Percentiles rank a stretch among this genome's conserved stretches.
Conservation (phyloP, 2,113 vertebrate species). For the Trichomycterus rosablanca region DNA sequence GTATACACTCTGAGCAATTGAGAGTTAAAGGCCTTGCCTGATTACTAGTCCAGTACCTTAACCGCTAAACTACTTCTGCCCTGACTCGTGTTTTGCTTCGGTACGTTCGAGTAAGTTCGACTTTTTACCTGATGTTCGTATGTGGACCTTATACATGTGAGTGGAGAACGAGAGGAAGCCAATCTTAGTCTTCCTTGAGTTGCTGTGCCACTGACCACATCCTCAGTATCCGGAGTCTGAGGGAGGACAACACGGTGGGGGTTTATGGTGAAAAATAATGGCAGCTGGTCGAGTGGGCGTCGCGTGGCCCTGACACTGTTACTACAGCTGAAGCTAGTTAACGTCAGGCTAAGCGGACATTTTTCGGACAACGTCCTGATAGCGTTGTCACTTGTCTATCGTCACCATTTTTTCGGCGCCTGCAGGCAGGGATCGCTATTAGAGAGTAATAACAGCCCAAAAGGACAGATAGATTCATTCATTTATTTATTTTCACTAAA, state of each 20-base stretch:
- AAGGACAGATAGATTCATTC: too few species aligned
- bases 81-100: background rate
- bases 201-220: constrained; percentile 45
- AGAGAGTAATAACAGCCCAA: too few species aligned
- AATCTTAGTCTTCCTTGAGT: constrained; percentile 16
- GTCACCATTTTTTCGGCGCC: too few species aligned
- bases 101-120: background rate
- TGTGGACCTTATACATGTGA: constrained; percentile 9
- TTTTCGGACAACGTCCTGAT: constrained; percentile 36
- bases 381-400: constrained; percentile 34
- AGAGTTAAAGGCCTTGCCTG: too few species aligned
- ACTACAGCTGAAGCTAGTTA: constrained; percentile 44
- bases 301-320: constrained; percentile 17
- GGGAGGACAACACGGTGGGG: constrained; percentile 2
- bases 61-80: too few species aligned
- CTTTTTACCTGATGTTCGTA: background rate
- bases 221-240: constrained; percentile 25
- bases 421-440: too few species aligned
- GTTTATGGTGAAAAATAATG: constrained; percentile 7
- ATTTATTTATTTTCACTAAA: too few species aligned
- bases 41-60: too few species aligned
- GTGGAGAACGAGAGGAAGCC: background rate
- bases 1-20: too few species aligned
- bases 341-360: constrained; percentile 27
- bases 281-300: too few species aligned